Percentiles rank a stretch among this genome's conserved stretches.
phyloP scores from a whole-genome alignment of 2,888 invertebrate genomes.

The Ophioninae sp. region DNA sequence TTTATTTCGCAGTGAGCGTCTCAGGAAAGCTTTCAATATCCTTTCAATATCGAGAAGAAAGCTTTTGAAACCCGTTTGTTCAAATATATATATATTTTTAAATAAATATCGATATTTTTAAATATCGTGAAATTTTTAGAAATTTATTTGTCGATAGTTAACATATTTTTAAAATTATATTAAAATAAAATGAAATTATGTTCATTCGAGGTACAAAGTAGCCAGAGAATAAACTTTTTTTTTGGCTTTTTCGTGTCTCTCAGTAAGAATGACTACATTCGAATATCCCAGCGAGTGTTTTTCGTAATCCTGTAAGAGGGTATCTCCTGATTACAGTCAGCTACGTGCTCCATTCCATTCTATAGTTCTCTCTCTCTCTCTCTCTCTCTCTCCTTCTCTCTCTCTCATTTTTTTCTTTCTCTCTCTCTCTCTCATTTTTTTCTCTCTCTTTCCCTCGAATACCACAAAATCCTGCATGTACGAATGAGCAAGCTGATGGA shows the following conservation, averaged over 20 bases:
- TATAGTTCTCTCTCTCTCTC: slow-evolving; percentile 30
- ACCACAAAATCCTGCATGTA: slow-evolving; percentile 12
- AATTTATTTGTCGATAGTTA: no score
- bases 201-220: background rate
- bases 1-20: background rate
- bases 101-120: no score
- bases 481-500: slow-evolving; percentile 20
- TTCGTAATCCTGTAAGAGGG: slow-evolving; percentile 52
- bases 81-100: no score
- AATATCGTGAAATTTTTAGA: no score
- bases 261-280: slow-evolving; percentile 42
- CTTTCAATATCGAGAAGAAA: no score
- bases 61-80: background rate
- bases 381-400: slow-evolving; percentile 21
- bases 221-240: slow-evolving; percentile 1
- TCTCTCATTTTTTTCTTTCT: slow-evolving; percentile 27
- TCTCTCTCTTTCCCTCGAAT: slow-evolving; percentile 23
- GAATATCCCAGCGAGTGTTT: slow-evolving; percentile 43
- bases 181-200: no score
- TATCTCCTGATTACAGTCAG: slow-evolving; percentile 54
- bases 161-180: no score
- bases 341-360: slow-evolving; percentile 56
- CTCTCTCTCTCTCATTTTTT: slow-evolving; percentile 17
- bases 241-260: slow-evolving; percentile 20
- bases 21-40: background rate